Percentiles rank a stretch among this genome's conserved stretches.
Conservation (phyloP, 30 jellyfish, hydroid and myxozoan species). For the Aurelia sp. region DNA sequence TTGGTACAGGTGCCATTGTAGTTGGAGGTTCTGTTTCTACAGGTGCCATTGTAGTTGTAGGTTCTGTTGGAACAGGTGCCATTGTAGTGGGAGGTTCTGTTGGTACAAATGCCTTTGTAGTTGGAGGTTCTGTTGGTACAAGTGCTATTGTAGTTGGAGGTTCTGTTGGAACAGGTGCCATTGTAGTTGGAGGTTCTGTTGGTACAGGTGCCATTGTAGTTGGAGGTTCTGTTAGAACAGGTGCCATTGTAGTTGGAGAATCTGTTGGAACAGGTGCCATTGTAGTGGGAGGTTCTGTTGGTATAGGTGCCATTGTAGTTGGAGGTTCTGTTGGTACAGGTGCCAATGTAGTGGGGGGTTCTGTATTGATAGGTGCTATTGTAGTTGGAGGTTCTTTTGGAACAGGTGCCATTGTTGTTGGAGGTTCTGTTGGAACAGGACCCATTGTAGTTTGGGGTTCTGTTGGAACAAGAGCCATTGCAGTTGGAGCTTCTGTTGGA, state of each 20-base stretch:
- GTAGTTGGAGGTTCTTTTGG: not conserved
- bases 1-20: conserved; percentile 5
- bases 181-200: conserved; percentile 8
- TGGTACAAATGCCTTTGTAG: not conserved
- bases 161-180: not conserved
- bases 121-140: not conserved
- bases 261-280: not conserved
- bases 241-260: not conserved
- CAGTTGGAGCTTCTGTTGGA: conserved; percentile 1
- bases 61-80: not conserved
- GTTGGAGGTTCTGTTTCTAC: not conserved
- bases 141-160: not conserved
- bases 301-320: not conserved
- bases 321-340: conserved; percentile 6
- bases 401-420: not conserved
- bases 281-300: not conserved
- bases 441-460: conserved; percentile 3
- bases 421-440: not conserved
- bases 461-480: not conserved
- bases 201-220: not conserved
- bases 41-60: not conserved
- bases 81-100: not conserved
- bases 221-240: not conserved
- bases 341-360: conserved; percentile 5
- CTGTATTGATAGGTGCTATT: not conserved